These are phyloP conservation scores for Sarotherodon lohbergeri DNA, from an alignment of 2,113 vertebrate genomes.

Conservation along the genomic window DNA sequence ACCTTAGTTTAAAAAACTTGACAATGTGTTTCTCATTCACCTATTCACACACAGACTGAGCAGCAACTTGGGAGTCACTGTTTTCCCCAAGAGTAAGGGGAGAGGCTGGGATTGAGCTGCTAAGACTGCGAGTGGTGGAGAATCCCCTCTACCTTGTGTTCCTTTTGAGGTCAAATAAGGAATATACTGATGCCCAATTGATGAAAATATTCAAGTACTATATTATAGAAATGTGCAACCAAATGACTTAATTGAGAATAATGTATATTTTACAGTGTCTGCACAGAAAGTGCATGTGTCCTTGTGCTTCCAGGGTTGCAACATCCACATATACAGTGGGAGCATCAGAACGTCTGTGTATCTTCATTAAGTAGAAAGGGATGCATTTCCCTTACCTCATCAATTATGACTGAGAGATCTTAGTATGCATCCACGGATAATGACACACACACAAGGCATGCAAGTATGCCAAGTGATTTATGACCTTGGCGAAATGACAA, in stretches of 20 bases:
- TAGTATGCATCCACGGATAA: slow-evolving; percentile 27
- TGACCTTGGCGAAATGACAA: slow-evolving; percentile 50
- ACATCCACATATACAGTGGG: not conserved
- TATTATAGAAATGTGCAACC: not conserved
- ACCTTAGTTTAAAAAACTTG: not conserved
- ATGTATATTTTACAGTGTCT: slow-evolving; percentile 1
- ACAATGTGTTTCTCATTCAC: not conserved
- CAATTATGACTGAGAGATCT: slow-evolving; percentile 43
- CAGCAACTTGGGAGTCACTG: not conserved
- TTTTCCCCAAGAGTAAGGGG: not conserved
- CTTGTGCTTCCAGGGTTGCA: not conserved
- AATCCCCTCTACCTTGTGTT: not conserved
- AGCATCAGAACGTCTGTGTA: not conserved
- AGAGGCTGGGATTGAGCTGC: not conserved
- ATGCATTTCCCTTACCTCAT: slow-evolving; percentile 37
- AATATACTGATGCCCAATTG: not conserved
- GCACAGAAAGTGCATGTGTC: not conserved
- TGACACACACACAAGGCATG: slow-evolving; percentile 11
- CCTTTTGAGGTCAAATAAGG: not conserved
- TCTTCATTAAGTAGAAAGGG: slow-evolving; percentile 41
- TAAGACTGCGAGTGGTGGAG: not conserved
- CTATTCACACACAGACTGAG: not conserved
- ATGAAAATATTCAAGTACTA: not conserved
- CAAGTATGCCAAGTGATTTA: slow-evolving; percentile 50
- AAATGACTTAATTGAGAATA: slow-evolving; percentile 4